Percentiles rank a stretch among this genome's conserved stretches.
Evolutionary conservation across 1,140 invertebrate species (phyloP).

Genomic region (Drosophila malerkotliana): DNA sequence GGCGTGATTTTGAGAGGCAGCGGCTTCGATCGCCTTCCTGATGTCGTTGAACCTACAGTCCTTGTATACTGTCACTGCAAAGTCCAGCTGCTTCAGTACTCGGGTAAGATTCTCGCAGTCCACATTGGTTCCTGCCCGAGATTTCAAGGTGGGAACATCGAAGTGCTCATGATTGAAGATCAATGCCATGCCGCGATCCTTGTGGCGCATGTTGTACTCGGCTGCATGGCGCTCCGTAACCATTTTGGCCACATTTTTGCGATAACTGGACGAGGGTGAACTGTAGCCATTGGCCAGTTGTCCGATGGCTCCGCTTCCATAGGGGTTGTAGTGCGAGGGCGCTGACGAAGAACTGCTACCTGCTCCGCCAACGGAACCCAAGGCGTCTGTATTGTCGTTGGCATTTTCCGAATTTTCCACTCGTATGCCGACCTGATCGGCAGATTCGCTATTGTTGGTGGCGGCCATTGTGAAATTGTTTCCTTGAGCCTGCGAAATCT

Average conservation of each 20-base stretch:
- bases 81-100: constrained; percentile 89
- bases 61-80: constrained; percentile 88
- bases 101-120: constrained; percentile 89
- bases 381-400: constrained; percentile 70
- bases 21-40: constrained; percentile 87
- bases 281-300: constrained; percentile 73
- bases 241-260: constrained; percentile 85
- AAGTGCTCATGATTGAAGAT: constrained; percentile 96
- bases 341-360: constrained; percentile 17
- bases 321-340: constrained; percentile 20
- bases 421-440: constrained; percentile 70
- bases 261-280: constrained; percentile 50
- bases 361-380: constrained; percentile 54
- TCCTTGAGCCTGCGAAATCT: constrained; percentile 45
- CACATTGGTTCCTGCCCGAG: constrained; percentile 90
- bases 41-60: constrained; percentile 88
- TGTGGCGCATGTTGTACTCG: constrained; percentile 95
- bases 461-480: constrained; percentile 63
- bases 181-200: constrained; percentile 91
- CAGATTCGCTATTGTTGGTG: constrained; percentile 53
- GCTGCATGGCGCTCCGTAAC: constrained; percentile 88
- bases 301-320: constrained; percentile 71
- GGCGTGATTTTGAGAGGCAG: constrained; percentile 89
- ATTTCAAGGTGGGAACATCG: constrained; percentile 86
- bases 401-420: constrained; percentile 46